Percentiles rank a stretch among this genome's conserved stretches.
These are phyloP conservation scores for Melanotaenia trifasciata DNA, from an alignment of 2,797 vertebrate genomes.

Conservation along the genomic window DNA sequence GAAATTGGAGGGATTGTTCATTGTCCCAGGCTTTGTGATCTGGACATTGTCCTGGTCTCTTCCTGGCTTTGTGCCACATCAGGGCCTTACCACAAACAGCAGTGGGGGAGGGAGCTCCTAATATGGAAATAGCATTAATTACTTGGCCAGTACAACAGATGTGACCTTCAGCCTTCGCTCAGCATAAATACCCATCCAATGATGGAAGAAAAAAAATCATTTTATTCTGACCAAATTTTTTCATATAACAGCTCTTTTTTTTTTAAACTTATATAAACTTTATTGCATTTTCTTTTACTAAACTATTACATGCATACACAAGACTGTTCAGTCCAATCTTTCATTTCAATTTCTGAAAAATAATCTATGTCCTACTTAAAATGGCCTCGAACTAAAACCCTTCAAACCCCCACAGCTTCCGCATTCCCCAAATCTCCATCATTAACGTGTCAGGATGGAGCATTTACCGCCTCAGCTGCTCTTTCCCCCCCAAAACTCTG, in stretches of 20 bases:
- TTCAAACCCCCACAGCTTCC: constrained; percentile 31
- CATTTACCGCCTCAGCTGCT: constrained; percentile 44
- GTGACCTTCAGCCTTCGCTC: constrained; percentile 69
- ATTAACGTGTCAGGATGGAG: constrained; percentile 60
- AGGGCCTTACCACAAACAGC: constrained; percentile 67
- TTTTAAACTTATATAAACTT: background rate
- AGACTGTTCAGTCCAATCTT: background rate
- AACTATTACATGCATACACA: background rate
- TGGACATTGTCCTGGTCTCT: constrained; percentile 74
- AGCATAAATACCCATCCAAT: constrained; percentile 54
- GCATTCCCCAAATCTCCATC: constrained; percentile 49
- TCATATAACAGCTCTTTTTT: background rate
- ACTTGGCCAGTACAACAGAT: constrained; percentile 74
- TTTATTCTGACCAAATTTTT: background rate
- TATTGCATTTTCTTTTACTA: background rate
- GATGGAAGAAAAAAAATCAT: background rate
- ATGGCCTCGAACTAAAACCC: constrained; percentile 40
- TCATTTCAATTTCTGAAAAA: constrained; percentile 30
- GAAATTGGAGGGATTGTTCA: constrained; percentile 72
- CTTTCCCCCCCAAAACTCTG: background rate
- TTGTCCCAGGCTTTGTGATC: constrained; percentile 75
- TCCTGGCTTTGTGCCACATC: constrained; percentile 67
- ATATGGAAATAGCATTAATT: constrained; percentile 81
- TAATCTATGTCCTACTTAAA: constrained; percentile 45
- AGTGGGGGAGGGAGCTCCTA: constrained; percentile 39